These are phyloP conservation scores for Euschistus heros DNA, from an alignment of 1,140 invertebrate genomes.

Conservation along the genomic window DNA sequence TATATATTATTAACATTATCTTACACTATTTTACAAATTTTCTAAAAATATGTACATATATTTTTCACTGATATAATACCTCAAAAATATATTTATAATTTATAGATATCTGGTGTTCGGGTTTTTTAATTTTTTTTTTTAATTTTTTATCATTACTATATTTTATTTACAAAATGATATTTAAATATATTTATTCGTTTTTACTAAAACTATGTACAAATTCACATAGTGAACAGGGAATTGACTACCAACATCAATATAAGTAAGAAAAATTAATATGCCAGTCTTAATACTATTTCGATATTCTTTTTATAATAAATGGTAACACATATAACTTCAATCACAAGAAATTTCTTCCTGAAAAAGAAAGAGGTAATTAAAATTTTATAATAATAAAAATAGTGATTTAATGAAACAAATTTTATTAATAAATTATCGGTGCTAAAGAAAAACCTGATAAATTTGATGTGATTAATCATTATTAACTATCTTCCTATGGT, in stretches of 20 bases:
- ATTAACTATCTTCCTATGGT: constrained; percentile 9
- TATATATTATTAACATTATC: too few relatives aligned
- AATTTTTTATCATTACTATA: too few relatives aligned
- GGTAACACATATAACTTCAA: neutral
- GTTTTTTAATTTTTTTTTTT: too few relatives aligned
- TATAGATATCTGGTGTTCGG: too few relatives aligned
- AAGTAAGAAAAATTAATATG: neutral
- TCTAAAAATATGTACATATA: too few relatives aligned
- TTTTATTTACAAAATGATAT: too few relatives aligned
- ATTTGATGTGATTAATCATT: neutral
- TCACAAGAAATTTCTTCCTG: neutral
- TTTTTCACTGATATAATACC: too few relatives aligned
- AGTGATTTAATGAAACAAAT: neutral
- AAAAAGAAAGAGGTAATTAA: neutral
- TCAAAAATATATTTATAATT: too few relatives aligned
- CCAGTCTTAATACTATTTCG: neutral
- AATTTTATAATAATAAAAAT: neutral
- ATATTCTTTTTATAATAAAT: neutral
- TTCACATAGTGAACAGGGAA: constrained; percentile 14
- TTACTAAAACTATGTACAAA: constrained; percentile 10
- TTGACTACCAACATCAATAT: neutral
- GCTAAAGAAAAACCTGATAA: neutral
- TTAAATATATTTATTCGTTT: too few relatives aligned
- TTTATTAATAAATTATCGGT: neutral
- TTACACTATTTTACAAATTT: too few relatives aligned